Evolutionary conservation across 1,140 invertebrate genomes (phyloP), one percentile per base, ranked within the genome.

Genomic region (Trichonephila clavata): DNA sequence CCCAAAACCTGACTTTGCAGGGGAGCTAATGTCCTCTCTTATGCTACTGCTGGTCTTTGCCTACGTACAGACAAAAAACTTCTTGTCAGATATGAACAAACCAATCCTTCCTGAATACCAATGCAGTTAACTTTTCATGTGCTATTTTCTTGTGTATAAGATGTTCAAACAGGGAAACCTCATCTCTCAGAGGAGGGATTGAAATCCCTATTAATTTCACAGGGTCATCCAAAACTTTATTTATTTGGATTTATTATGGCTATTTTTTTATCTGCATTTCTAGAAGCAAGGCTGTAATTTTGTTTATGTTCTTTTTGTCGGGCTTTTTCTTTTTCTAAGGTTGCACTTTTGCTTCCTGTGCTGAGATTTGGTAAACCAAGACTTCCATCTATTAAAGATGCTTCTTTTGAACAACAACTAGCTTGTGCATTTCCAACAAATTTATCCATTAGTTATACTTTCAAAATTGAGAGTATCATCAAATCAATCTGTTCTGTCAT

Each of bases 61-160:
- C 99, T 99, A 99, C 83, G 99, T 99, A 96, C 98, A 99, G 63
- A 99, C 98, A 96, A 98, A 98, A 94, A 4, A 99, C 99, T 96
- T 99, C 99, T 96, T 99, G 99, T 96, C 99, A 99, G 91, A 99
- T 98, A 88, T 98, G 99, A 81, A 99, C 97, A 95, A 99, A 97
- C 96, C 98, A 99, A 96, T 99, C 99, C 95, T 99, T 97, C 94
- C 98, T 97, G 97, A 99, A 99, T 95, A 98, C 97, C 95, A 99
- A 96, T 95, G 98, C 97, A 95, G 98, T 99, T 95, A 99, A 97
- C 99, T 97, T n/a, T 96, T 99, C 99, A 95, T 99, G 98, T 87
- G 99, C 98, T 95, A 99, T 98, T 97, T 99, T 99, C 96, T 99
- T 99, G 96, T 98, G 99, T 89, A 99, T 97, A 94, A 99, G 96